These are phyloP conservation scores for rabbit (Oryctolagus cuniculus) DNA, from an alignment of 2,113 vertebrate genomes.

Conservation along the genomic window DNA sequence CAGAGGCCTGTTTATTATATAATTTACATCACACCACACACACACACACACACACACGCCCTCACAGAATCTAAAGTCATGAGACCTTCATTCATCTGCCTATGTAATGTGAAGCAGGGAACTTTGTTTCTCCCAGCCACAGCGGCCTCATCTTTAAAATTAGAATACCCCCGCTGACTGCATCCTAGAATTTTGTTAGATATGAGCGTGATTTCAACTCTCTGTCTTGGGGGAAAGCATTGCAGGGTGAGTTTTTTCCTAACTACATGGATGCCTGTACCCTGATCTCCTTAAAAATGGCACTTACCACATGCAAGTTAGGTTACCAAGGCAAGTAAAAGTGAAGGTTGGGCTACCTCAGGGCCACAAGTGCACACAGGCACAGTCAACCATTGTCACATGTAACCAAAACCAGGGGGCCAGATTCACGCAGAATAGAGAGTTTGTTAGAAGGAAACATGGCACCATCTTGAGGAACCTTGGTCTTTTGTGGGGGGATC, in stretches of 20 bases:
- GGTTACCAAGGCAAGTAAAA: neutral
- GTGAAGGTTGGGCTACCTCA: neutral
- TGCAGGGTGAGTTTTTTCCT: neutral
- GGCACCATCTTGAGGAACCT: neutral
- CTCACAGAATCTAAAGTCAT: neutral
- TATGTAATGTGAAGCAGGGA: constrained; percentile 6
- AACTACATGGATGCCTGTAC: neutral
- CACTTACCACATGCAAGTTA: neutral
- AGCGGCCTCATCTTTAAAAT: constrained; percentile 51
- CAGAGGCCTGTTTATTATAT: neutral
- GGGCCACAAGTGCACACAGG: neutral
- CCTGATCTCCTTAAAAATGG: neutral
- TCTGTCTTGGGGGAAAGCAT: neutral
- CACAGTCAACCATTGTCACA: neutral
- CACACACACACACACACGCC: neutral
- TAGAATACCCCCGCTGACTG: neutral
- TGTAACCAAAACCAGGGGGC: neutral
- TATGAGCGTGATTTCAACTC: neutral
- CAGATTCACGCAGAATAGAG: neutral
- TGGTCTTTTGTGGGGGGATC: neutral
- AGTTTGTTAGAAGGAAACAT: neutral
- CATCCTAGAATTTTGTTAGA: constrained; percentile 27
- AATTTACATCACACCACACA: neutral
- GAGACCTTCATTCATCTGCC: constrained; percentile 41
- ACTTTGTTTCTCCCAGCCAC: constrained; percentile 44